Conservation (phyloP, 2,888 invertebrate species). For the Cryptus armator region DNA sequence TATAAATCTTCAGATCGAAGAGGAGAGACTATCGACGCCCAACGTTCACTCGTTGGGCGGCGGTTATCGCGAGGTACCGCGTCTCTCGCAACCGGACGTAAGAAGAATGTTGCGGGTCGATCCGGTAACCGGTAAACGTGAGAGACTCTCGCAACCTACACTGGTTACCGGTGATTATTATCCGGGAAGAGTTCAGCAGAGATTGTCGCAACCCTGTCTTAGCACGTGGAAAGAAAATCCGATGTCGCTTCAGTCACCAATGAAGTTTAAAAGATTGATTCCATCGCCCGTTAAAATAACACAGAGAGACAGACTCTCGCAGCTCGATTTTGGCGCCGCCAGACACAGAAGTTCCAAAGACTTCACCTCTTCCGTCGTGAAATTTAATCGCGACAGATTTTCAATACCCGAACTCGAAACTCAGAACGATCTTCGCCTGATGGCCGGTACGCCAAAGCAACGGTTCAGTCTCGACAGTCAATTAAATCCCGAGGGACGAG, state of each 20-base stretch:
- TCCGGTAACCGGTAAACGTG: constrained; percentile 74
- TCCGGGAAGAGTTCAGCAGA: constrained; percentile 78
- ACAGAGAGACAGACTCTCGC: constrained; percentile 79
- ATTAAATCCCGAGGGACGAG: constrained; percentile 75
- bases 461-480: constrained; percentile 82
- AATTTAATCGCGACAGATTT: constrained; percentile 81
- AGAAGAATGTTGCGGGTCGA: constrained; percentile 73
- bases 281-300: constrained; percentile 73
- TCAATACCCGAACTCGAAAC: constrained; percentile 82
- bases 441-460: constrained; percentile 82
- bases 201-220: constrained; percentile 81
- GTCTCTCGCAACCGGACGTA: constrained; percentile 77
- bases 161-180: constrained; percentile 81
- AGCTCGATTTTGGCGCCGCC: constrained; percentile 79
- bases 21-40: constrained; percentile 77
- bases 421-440: constrained; percentile 80
- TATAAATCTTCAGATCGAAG: constrained; percentile 75
- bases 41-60: constrained; percentile 71
- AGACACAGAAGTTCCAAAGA: constrained; percentile 76
- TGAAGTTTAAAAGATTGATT: constrained; percentile 79
- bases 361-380: constrained; percentile 63
- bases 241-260: constrained; percentile 72
- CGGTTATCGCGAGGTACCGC: constrained; percentile 61
- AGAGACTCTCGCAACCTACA: constrained; percentile 81
- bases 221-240: constrained; percentile 72